Evolutionary conservation across 2,113 vertebrate species (phyloP).

Genomic region (Coregonus clupeaformis): DNA sequence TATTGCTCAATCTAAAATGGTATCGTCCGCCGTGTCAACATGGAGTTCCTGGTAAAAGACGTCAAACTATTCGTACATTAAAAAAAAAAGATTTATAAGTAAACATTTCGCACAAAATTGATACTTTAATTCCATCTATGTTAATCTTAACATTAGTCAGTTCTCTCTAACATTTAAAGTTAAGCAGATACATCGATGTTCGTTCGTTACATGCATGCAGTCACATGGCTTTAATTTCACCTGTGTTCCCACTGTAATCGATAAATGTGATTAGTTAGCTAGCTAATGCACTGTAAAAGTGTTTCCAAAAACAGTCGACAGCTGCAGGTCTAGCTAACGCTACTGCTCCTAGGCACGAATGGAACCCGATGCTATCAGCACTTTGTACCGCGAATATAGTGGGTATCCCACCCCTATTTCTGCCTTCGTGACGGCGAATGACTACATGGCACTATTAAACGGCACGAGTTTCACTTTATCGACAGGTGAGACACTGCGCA

Average conservation of each 20-base stretch:
- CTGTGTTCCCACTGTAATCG: no score
- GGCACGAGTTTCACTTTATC: conserved; percentile 47
- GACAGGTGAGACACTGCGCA: conserved; percentile 44
- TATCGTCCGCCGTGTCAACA: conserved; percentile 53
- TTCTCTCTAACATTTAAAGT: no score
- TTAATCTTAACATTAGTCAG: not conserved
- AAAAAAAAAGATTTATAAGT: not conserved
- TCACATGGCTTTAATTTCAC: no score
- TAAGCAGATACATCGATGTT: no score
- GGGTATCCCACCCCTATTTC: conserved; percentile 52
- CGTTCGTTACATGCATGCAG: no score
- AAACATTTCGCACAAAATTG: not conserved
- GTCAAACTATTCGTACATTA: no score
- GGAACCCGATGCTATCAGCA: conserved; percentile 46
- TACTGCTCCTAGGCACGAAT: conserved; percentile 17
- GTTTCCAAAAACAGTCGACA: no score
- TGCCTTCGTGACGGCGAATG: conserved; percentile 53
- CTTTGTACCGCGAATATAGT: conserved; percentile 55
- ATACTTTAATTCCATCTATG: not conserved
- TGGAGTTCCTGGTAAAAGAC: conserved; percentile 42
- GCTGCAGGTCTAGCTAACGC: not conserved
- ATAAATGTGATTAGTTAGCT: no score
- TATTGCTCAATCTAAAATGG: conserved; percentile 31
- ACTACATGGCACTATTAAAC: conserved; percentile 9
- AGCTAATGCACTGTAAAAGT: no score